Evolutionary conservation across 2,113 vertebrate species (phyloP).

Genomic region (Ciconia stormi): DNA sequence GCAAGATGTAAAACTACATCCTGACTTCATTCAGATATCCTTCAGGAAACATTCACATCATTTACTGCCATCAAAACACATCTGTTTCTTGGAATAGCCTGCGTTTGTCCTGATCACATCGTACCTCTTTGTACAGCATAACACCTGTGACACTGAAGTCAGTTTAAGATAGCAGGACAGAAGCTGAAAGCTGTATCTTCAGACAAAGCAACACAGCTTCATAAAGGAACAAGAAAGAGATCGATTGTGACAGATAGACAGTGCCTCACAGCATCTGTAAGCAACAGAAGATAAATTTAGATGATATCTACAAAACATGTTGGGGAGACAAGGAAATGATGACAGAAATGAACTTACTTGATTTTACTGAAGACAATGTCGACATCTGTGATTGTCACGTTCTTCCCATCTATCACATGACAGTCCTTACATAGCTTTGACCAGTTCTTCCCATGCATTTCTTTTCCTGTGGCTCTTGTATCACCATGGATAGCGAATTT

Average conservation of each 20-base stretch:
- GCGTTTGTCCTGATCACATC: not conserved
- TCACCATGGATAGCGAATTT: slow-evolving; percentile 93
- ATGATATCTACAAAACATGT: not conserved
- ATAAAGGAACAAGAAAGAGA: not conserved
- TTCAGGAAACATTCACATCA: not conserved
- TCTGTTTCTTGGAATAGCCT: not conserved
- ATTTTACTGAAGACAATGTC: slow-evolving; percentile 99
- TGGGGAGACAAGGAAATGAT: not conserved
- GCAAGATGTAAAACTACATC: not conserved
- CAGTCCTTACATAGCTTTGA: slow-evolving; percentile 96
- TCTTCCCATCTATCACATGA: slow-evolving; percentile 89
- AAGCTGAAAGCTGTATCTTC: not conserved
- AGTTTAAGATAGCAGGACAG: not conserved
- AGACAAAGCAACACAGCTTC: not conserved
- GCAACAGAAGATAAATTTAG: not conserved
- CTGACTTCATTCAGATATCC: not conserved
- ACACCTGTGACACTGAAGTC: not conserved
- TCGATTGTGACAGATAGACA: not conserved
- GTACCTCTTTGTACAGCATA: not conserved
- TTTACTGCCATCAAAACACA: not conserved
- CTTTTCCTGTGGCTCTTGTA: slow-evolving; percentile 89
- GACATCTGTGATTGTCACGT: slow-evolving; percentile 91
- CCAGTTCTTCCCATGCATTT: slow-evolving; percentile 98
- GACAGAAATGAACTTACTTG: slow-evolving; percentile 80
- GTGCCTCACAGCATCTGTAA: not conserved